Percentiles rank a stretch among this genome's conserved stretches.
phyloP scores from a whole-genome alignment of 1,140 invertebrate genomes.

The Drosophila punjabiensis region DNA sequence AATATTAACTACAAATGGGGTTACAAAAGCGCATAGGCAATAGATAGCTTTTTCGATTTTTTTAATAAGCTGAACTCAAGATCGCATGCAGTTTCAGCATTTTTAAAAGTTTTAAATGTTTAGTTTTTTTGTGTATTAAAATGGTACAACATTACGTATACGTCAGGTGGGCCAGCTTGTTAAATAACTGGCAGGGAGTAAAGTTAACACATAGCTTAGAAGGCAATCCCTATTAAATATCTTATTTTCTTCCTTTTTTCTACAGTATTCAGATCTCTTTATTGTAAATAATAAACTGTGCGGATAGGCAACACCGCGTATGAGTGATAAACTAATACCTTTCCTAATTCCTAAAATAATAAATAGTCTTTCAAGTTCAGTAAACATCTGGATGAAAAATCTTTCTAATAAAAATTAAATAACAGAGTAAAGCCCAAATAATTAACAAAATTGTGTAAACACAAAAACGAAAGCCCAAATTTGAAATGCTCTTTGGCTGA shows the following conservation, averaged over 20 bases:
- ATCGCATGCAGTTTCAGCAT: background rate
- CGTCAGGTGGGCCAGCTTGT: background rate
- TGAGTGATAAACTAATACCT: background rate
- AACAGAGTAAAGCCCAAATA: background rate
- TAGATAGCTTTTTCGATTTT: background rate
- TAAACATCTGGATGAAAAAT: background rate
- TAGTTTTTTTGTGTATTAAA: background rate
- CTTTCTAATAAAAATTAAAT: background rate
- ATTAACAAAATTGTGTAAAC: constrained; percentile 1
- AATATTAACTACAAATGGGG: background rate
- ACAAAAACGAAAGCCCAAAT: background rate
- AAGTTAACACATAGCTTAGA: background rate
- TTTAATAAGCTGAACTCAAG: background rate
- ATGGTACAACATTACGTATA: background rate
- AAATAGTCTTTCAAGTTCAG: background rate
- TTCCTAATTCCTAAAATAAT: background rate
- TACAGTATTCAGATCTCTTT: background rate
- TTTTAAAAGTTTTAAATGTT: background rate
- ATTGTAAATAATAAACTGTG: background rate
- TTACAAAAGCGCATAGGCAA: no score
- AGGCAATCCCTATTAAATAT: no score
- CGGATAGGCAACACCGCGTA: background rate
- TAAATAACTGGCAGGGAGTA: background rate
- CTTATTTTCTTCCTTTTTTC: background rate
- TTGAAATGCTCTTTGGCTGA: background rate